Base-by-base conservation (phyloP, 2,113 vertebrate species). In the Istiophorus platypterus region DNA sequence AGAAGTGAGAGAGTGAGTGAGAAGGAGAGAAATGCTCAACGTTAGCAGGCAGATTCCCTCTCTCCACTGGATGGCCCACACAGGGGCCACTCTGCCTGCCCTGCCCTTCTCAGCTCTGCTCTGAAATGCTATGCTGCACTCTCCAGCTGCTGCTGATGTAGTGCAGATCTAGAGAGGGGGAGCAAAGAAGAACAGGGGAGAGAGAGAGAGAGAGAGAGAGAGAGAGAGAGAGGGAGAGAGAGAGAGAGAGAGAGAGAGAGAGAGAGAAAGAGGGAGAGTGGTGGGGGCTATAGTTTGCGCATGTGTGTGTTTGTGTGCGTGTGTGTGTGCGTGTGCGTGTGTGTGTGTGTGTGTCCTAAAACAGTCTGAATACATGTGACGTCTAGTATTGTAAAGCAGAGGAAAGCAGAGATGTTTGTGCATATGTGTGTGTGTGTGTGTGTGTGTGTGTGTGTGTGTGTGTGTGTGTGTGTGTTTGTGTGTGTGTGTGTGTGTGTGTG, bases 101-200 rank as follows among this genome's bases (percentile, higher is more conserved):
- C 76, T 84, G 80, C 82, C 81, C 89, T 81, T 58, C 76, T 69
- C 78, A 3, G 72, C 72, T 80, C 81, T 24, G 58, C 77, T 86
- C 85, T 84, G 73, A 85, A 89, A 91, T 69, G 77, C 80, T 82
- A 58, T 62, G 70, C 88, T 85, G 88, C 76, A 77, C 85, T 90
- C 81, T 79, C 82, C 85, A 87, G 87, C 85, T 91, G 86, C 90
- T 89, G 86, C 86, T 91, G 84, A 85, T 88, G 91, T 84, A 87
- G 82, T 89, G 87, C 90, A 91, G 86, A 88, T 78, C 67, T 52
- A 5, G 57, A 86, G 72, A 84, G 73, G 42, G 78, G 51, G 86
- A 64, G 86, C 54, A 51, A 61, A 41, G 73, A 72, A 76, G 76
- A 75, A 81, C 22, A 20, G 39, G 34, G 26, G 67, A 70, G 83